A percentile compares a stretch with the other conserved stretches of the same genome.
Conservation (phyloP, 1,140 invertebrate species). For the Schlechtendalia chinensis region DNA sequence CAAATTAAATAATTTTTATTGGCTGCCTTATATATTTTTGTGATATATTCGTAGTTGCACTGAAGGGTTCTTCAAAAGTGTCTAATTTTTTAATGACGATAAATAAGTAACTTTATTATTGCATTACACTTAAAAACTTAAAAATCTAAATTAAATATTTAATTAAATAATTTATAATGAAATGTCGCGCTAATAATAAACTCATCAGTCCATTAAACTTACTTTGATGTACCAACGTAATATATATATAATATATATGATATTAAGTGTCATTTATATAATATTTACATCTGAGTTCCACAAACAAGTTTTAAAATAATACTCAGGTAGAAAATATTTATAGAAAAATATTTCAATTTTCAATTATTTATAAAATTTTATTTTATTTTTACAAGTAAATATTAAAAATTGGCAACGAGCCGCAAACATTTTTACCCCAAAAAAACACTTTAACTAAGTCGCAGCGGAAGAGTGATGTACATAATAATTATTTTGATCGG, state of each 20-base stretch:
- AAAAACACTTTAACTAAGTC: background rate
- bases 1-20: background rate
- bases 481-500: slow-evolving; percentile 4
- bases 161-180: background rate
- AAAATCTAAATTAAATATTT: background rate
- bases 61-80: background rate
- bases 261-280: background rate
- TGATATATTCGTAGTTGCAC: background rate
- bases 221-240: too few relatives aligned
- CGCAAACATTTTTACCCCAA: background rate
- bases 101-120: background rate
- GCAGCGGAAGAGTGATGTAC: too few relatives aligned
- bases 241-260: background rate
- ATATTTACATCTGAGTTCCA: slow-evolving; percentile 29
- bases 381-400: background rate
- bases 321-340: slow-evolving; percentile 25
- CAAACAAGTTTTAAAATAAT: slow-evolving; percentile 6
- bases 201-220: too few relatives aligned
- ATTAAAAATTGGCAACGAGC: background rate
- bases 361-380: too few relatives aligned
- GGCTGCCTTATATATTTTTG: background rate
- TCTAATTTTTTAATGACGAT: background rate
- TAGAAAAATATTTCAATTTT: background rate
- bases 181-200: too few relatives aligned
- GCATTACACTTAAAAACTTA: background rate